phyloP scores from a whole-genome alignment of 2,888 invertebrate genomes.

The Xestia rhomboidea region DNA sequence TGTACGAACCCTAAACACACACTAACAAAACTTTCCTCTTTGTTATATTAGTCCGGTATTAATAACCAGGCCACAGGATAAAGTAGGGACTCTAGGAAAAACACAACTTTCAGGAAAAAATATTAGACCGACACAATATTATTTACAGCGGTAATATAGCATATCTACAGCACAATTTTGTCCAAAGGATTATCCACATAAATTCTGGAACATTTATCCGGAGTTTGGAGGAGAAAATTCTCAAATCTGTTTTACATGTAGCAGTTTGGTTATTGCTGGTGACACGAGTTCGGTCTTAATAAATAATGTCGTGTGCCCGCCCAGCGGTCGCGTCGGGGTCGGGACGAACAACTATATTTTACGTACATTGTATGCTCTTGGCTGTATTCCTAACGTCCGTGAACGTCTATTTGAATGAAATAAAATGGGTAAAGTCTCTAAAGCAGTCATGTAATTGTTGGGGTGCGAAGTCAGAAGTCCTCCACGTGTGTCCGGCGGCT shows the following conservation, averaged over 20 bases:
- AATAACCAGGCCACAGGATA: slow-evolving; percentile 38
- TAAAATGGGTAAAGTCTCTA: slow-evolving; percentile 22
- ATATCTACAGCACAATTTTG: slow-evolving; percentile 26
- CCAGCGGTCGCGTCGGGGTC: slow-evolving; percentile 64
- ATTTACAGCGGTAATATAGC: slow-evolving; percentile 37
- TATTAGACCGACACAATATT: slow-evolving; percentile 28
- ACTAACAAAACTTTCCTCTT: slow-evolving; percentile 45
- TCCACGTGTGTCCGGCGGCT: no score
- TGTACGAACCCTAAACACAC: slow-evolving; percentile 51
- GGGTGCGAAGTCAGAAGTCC: no score
- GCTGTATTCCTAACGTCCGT: slow-evolving; percentile 34
- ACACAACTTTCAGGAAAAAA: slow-evolving; percentile 30
- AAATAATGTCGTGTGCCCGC: slow-evolving; percentile 67
- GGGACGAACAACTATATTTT: slow-evolving; percentile 62
- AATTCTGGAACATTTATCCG: slow-evolving; percentile 48
- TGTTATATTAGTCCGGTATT: slow-evolving; percentile 47
- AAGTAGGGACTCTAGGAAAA: slow-evolving; percentile 39
- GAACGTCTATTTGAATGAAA: slow-evolving; percentile 44
- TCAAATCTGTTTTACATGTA: slow-evolving; percentile 69
- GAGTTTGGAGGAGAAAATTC: slow-evolving; percentile 56
- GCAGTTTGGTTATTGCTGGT: slow-evolving; percentile 66
- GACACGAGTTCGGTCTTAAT: slow-evolving; percentile 69
- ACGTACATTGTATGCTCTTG: slow-evolving; percentile 48
- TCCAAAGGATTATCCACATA: slow-evolving; percentile 56
- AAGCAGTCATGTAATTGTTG: no score